A percentile compares a stretch with the other conserved stretches of the same genome.
Conservation (phyloP, 2,888 invertebrate genomes). For the Rugalucina vietnamica region DNA sequence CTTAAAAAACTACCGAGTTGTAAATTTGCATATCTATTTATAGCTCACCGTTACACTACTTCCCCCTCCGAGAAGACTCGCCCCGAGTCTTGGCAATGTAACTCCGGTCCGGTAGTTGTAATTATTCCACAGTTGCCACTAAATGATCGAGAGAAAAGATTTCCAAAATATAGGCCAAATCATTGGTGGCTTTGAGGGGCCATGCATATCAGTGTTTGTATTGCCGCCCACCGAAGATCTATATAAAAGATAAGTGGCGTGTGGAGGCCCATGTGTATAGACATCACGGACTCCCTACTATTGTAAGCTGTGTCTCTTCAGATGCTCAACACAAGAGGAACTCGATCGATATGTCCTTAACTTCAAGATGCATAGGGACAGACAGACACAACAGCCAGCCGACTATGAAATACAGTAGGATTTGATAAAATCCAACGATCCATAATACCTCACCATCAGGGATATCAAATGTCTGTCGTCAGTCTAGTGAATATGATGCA, state of each 20-base stretch:
- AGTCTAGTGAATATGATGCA: neutral
- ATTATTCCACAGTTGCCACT: too few relatives aligned
- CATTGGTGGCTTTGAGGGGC: neutral
- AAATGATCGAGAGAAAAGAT: too few relatives aligned
- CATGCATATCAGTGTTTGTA: neutral
- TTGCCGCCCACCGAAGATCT: neutral
- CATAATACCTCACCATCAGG: neutral
- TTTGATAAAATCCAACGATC: neutral
- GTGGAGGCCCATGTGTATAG: neutral
- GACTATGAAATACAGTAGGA: neutral
- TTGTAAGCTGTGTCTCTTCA: neutral
- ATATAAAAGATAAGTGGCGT: neutral
- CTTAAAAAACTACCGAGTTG: too few relatives aligned
- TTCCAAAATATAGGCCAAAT: neutral
- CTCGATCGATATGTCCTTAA: too few relatives aligned
- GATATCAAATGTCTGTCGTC: neutral
- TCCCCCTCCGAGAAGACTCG: too few relatives aligned
- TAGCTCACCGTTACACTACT: too few relatives aligned
- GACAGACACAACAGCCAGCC: neutral
- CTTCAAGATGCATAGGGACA: neutral
- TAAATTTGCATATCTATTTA: too few relatives aligned
- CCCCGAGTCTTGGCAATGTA: too few relatives aligned
- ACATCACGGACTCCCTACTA: neutral
- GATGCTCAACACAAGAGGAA: too few relatives aligned
- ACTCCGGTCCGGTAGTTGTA: too few relatives aligned